phyloP scores from a whole-genome alignment of 2,888 invertebrate genomes.

The Deroplatys truncata region DNA sequence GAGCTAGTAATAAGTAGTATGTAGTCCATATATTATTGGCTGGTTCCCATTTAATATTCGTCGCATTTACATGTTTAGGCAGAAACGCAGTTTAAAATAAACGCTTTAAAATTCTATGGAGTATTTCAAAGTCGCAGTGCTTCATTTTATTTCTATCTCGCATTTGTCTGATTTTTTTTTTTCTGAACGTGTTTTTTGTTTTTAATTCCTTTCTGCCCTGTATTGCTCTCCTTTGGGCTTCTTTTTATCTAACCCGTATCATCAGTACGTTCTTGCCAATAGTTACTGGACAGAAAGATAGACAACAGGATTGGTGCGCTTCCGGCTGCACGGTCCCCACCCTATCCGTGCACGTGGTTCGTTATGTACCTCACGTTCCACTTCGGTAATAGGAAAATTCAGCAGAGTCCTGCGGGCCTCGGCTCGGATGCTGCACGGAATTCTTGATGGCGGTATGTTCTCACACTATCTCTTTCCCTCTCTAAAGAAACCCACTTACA shows the following conservation, averaged over 20 bases:
- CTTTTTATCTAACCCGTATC: background rate
- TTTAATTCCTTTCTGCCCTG: background rate
- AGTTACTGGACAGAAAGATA: background rate
- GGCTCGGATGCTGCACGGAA: background rate
- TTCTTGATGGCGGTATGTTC: background rate
- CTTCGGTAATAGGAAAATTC: constrained; percentile 16
- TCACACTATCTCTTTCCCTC: background rate
- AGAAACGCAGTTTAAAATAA: too few species aligned
- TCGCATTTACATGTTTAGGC: too few species aligned
- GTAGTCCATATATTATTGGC: too few species aligned
- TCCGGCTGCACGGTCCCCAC: background rate
- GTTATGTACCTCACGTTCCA: constrained; percentile 3
- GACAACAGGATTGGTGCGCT: background rate
- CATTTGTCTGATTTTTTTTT: background rate
- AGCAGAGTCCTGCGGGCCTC: background rate
- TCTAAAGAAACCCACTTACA: background rate
- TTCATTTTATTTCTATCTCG: background rate
- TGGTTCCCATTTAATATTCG: too few species aligned
- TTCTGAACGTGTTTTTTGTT: background rate
- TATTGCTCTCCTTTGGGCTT: background rate
- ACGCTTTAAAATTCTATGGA: background rate
- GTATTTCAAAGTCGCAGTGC: too few species aligned
- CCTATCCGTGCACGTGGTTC: background rate
- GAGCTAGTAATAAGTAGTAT: too few species aligned
- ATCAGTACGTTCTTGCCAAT: background rate